phyloP scores from a whole-genome alignment of 2,113 vertebrate genomes.

The Sinocyclocheilus maitianheensis region DNA sequence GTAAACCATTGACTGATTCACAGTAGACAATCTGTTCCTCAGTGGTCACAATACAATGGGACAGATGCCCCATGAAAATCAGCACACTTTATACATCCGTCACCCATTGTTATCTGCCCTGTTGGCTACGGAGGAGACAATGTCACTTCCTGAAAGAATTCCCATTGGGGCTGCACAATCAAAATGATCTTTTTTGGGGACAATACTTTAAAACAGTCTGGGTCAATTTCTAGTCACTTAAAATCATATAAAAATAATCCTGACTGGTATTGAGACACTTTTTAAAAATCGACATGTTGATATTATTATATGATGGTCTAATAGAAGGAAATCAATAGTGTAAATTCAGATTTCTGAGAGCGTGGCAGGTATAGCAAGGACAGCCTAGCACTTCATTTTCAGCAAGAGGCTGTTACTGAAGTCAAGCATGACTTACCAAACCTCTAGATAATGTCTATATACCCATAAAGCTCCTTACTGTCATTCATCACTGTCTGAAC shows the following conservation, averaged over 20 bases:
- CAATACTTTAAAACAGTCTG: background rate
- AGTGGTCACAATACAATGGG: conserved; percentile 37
- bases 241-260: background rate
- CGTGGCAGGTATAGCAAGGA: background rate
- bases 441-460: conserved; percentile 18
- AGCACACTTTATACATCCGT: conserved; percentile 13
- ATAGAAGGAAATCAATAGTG: conserved; percentile 26
- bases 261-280: background rate
- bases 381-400: conserved; percentile 11
- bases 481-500: conserved; percentile 1
- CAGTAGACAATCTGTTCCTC: conserved; percentile 50
- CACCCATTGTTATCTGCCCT: conserved; percentile 38
- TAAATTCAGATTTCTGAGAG: conserved; percentile 27
- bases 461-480: background rate
- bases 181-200: background rate
- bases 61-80: conserved; percentile 45
- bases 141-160: conserved; percentile 24
- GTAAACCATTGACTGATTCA: conserved; percentile 26
- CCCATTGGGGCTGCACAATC: background rate
- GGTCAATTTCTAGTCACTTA: background rate
- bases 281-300: background rate
- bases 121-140: conserved; percentile 9
- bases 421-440: conserved; percentile 21
- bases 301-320: too few species aligned
- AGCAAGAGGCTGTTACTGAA: conserved; percentile 22